These are phyloP conservation scores for Ganaspis brasiliensis DNA, from an alignment of 2,888 invertebrate genomes.

Conservation along the genomic window DNA sequence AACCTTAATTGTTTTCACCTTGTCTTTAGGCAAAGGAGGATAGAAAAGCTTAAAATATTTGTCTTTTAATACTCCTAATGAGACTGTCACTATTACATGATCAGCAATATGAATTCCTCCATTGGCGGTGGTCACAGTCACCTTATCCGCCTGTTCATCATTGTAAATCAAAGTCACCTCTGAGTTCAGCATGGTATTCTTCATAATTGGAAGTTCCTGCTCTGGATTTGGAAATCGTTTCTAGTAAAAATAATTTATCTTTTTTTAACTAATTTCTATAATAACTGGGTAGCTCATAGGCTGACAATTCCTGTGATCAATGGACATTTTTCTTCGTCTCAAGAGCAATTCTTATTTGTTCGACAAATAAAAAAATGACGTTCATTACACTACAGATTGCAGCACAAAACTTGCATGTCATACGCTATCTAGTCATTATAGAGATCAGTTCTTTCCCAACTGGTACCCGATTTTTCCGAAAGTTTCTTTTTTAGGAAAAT, in stretches of 20 bases:
- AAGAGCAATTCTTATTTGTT: no score
- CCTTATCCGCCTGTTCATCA: constrained; percentile 50
- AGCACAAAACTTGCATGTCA: no score
- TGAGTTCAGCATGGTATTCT: constrained; percentile 67
- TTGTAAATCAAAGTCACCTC: constrained; percentile 72
- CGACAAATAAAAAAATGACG: no score
- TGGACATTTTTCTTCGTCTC: no score
- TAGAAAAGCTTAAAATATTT: constrained; percentile 82
- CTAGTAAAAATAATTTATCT: constrained; percentile 57
- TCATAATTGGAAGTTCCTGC: constrained; percentile 56
- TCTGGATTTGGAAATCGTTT: constrained; percentile 72
- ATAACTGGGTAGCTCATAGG: no score
- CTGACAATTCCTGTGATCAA: no score
- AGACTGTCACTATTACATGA: constrained; percentile 86
- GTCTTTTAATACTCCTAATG: constrained; percentile 87
- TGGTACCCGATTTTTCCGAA: no score
- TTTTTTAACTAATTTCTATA: not conserved
- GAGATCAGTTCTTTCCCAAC: no score
- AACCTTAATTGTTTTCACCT: constrained; percentile 82
- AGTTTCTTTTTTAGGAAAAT: no score
- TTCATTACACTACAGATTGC: no score
- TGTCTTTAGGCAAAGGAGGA: constrained; percentile 82
- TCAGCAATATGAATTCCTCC: constrained; percentile 83
- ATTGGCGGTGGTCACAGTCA: constrained; percentile 76
- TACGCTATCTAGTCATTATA: no score